Base-by-base conservation (phyloP, 1,140 invertebrate species). In the Stegodyphus dumicola region DNA sequence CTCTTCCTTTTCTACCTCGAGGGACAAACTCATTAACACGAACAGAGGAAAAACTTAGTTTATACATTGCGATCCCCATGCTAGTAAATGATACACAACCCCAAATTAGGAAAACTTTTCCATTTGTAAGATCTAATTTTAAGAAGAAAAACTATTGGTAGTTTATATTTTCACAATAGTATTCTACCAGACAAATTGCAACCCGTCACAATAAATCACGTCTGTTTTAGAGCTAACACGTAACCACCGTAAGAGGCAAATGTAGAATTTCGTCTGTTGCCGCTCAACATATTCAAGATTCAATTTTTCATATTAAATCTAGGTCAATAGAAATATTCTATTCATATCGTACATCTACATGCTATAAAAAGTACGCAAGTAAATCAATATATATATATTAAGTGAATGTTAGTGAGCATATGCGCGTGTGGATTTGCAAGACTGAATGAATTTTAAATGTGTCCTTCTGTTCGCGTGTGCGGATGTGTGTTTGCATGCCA, bases 1-100 rank as follows among this genome's bases (percentile, higher is more conserved):
- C 77, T 71, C 77, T 80, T 53, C 69, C 48, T 83, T 83, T 83
- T 75, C 54, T 75, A 74, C 70, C 56, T 75, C 69, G 56, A 65
- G 51, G 33, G 17, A 51, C 48, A 73, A 18, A 73, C 70, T 52
- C 51, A 15, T 17, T 13, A 73, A 5, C 48, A 73, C 11, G 7
- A 51, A 51, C 9, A 17, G 17, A 51, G 13, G 18, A 49, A 73
- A 73, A 52, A 6, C 10, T 48, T 60, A 49, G 33, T 60, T 49
- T 33, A 56, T 6, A 17, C 33, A 65, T 64, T 77, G 33, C 75
- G 60, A 10, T 65, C n/a, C 56, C n/a, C 56, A 65, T 65, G n/a
- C 7, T 66, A 65, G 64, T 13, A 60, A 65, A 66, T 18, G 10
- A 10, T 64, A 65, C 15, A 66, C 9, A 64, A 10, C 33, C 18